phyloP scores from a whole-genome alignment of 2,888 invertebrate genomes.

The Pyrrhosoma nymphula region DNA sequence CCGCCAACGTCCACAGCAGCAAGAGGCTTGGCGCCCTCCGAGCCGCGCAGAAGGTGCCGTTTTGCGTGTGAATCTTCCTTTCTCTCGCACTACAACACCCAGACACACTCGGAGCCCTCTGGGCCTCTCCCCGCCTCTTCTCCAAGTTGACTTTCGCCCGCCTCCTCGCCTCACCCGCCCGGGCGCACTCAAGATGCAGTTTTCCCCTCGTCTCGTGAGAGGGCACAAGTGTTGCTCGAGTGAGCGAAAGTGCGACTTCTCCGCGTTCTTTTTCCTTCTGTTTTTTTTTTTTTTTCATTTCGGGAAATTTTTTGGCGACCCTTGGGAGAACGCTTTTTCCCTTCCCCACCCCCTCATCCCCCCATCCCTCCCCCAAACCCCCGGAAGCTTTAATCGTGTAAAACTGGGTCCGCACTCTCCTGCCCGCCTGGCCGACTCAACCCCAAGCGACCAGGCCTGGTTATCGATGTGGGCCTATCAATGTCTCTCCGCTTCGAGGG shows the following conservation, averaged over 20 bases:
- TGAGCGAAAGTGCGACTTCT: constrained; percentile 12
- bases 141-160: background rate
- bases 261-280: background rate
- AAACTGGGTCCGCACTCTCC: background rate
- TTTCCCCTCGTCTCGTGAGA: background rate
- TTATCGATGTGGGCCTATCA: no score
- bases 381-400: background rate
- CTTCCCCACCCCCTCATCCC: background rate
- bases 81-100: background rate
- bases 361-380: no score
- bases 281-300: background rate
- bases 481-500: background rate
- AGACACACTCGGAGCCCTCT: background rate
- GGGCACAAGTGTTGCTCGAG: background rate
- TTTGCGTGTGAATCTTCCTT: background rate
- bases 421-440: no score
- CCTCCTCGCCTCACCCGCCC: background rate
- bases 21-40: background rate
- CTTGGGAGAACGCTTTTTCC: background rate
- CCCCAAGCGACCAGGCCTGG: no score
- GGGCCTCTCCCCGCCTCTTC: background rate
- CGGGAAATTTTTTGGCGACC: background rate
- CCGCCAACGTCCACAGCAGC: no score
- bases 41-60: background rate
- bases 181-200: constrained; percentile 26